phyloP scores from a whole-genome alignment of 2,888 invertebrate species.

The Trilocha varians region DNA sequence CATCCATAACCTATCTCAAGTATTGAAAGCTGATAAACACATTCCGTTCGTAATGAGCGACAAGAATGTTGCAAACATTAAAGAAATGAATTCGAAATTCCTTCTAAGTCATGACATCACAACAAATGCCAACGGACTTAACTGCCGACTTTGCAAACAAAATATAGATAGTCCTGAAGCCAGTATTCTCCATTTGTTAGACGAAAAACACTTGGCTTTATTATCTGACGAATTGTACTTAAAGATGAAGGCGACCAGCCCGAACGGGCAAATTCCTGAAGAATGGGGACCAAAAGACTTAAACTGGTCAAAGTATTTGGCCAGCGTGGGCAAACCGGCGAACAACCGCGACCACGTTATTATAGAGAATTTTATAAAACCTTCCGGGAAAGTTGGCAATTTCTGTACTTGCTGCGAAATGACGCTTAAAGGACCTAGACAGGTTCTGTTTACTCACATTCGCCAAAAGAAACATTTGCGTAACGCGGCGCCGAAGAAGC shows the following conservation, averaged over 20 bases:
- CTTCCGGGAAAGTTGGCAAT: constrained; percentile 58
- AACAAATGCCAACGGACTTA: constrained; percentile 26
- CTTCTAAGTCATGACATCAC: constrained; percentile 40
- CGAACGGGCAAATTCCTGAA: constrained; percentile 50
- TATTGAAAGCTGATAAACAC: constrained; percentile 50
- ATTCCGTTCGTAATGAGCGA: constrained; percentile 44
- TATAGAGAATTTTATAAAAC: constrained; percentile 61
- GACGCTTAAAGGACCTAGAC: constrained; percentile 59
- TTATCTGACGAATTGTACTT: constrained; percentile 55
- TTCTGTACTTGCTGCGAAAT: constrained; percentile 61
- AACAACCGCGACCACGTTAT: constrained; percentile 56
- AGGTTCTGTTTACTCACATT: constrained; percentile 62
- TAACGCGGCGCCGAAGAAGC: constrained; percentile 58
- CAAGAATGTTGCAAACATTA: constrained; percentile 44
- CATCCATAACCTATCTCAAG: constrained; percentile 53
- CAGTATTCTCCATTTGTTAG: constrained; percentile 48
- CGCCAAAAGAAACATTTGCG: constrained; percentile 64
- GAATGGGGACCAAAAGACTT: constrained; percentile 64
- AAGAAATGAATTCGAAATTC: constrained; percentile 53
- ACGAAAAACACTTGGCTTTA: constrained; percentile 54
- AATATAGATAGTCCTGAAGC: constrained; percentile 39
- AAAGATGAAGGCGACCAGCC: constrained; percentile 39
- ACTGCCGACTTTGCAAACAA: constrained; percentile 45
- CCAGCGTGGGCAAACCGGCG: constrained; percentile 54
- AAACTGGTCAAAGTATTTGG: constrained; percentile 62